Conservation (phyloP, 2,888 invertebrate species). For the Chrysomela aeneicollis region DNA sequence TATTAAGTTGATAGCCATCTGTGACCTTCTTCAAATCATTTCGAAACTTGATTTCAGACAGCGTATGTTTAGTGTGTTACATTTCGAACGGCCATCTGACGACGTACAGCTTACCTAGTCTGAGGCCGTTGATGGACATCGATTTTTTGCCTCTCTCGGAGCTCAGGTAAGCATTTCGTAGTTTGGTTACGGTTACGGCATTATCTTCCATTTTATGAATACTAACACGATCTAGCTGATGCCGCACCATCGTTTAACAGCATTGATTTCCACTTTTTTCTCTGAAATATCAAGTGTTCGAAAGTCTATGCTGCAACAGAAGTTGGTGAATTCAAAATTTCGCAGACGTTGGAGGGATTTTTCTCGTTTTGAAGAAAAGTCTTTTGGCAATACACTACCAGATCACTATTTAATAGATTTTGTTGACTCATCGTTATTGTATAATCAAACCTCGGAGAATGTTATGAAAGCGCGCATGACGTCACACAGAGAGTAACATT, state of each 20-base stretch:
- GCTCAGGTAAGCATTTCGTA: conserved; percentile 76
- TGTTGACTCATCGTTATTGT: too few species aligned
- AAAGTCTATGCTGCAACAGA: not conserved
- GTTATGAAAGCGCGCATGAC: too few species aligned
- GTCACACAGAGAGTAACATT: too few species aligned
- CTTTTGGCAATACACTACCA: too few species aligned
- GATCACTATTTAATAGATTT: too few species aligned
- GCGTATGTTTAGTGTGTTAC: conserved; percentile 93
- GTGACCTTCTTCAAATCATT: not conserved
- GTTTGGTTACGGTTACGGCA: conserved; percentile 16
- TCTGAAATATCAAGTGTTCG: not conserved
- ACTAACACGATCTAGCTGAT: conserved; percentile 44
- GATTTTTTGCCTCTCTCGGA: conserved; percentile 95
- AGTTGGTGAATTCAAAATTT: too few species aligned
- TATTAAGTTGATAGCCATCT: too few species aligned
- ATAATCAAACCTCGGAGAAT: too few species aligned
- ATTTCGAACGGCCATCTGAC: conserved; percentile 92
- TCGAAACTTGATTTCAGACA: conserved; percentile 71
- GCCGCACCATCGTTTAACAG: conserved; percentile 49
- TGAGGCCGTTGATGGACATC: conserved; percentile 89
- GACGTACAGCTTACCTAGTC: conserved; percentile 94
- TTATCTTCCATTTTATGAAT: conserved; percentile 23
- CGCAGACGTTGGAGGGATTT: too few species aligned
- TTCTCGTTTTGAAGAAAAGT: too few species aligned
- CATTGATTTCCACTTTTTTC: conserved; percentile 47